Evolutionary conservation across 2,797 vertebrate genomes (phyloP), one percentile per base, ranked within the genome.

Genomic region (Petrocephalus sullivani): DNA sequence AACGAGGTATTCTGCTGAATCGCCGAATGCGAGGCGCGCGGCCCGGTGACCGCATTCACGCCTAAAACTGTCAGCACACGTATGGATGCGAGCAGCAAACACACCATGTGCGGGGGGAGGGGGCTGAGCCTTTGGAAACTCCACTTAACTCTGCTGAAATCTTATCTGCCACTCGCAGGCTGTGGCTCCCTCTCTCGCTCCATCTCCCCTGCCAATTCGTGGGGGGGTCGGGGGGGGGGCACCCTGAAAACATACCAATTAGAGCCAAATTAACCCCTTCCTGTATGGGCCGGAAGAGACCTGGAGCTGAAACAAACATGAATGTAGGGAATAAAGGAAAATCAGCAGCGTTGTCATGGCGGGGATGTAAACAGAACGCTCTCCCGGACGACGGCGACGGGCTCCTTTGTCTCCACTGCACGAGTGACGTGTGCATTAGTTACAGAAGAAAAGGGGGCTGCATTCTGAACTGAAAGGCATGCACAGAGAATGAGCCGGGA

Each of bases 151-250:
- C 90, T 86, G 75, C 91, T 90, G 91, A 90, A 94, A 93, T 94
- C 92, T 94, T 95, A 95, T 94, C 92, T 91, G 90, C 88, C 90
- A 91, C 91, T 90, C 91, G 92, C 94, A 94, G 93, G 90, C 92
- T 90, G 89, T 82, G 89, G 89, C 87, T 89, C 88, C 91, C 90
- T 89, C 87, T 60, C 49, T 86, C 14, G 87, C 88, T 85, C 51
- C 87, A 88, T 41, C 88, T 41, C 89, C 60, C 56, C 58, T 49
- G 37, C 54, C 16, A 41, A 67, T 33, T 78, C 37, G 37, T 41
- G 33, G 37, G 4, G 4, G 67, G 14, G 16, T n/a, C 84, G 81
- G 56, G 19, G n/a, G 41, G 41, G 89, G 23, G 85, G 82, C 51
- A 51, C 19, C 81, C 53, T 58, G 75, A 91, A 90, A 91, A 87